Evolutionary conservation across 2,888 invertebrate genomes (phyloP).

Genomic region (Antheraea assamensis): DNA sequence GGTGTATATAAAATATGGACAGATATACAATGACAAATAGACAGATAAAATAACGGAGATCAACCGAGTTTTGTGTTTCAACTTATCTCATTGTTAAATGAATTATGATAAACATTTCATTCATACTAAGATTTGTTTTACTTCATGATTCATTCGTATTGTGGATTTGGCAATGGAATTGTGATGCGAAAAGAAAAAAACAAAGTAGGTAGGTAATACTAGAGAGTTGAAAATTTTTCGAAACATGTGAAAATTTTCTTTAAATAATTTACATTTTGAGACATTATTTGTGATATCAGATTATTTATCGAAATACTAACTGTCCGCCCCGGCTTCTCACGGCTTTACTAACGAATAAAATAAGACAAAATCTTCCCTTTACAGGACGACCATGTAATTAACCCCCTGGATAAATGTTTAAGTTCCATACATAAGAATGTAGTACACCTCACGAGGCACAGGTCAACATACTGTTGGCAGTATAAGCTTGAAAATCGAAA

Average conservation of each 20-base stretch:
- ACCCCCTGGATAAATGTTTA: too few species aligned
- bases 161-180: background rate
- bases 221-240: background rate
- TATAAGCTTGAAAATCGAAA: too few species aligned
- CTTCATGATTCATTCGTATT: background rate
- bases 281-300: background rate
- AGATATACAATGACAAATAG: constrained; percentile 1
- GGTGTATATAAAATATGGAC: background rate
- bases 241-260: background rate
- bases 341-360: too few species aligned
- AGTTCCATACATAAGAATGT: too few species aligned
- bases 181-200: background rate
- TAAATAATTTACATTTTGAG: background rate
- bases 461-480: too few species aligned
- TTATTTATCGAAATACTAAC: too few species aligned
- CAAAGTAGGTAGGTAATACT: background rate
- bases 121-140: background rate
- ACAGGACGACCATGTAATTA: too few species aligned
- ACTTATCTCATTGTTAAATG: constrained; percentile 3
- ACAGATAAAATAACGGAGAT: constrained; percentile 4
- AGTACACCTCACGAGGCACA: too few species aligned
- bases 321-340: too few species aligned
- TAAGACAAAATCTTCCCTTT: too few species aligned
- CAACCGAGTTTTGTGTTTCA: constrained; percentile 8
- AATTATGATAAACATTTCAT: background rate